Base-by-base conservation (phyloP, 2,113 vertebrate species). In the Poecile atricapillus region DNA sequence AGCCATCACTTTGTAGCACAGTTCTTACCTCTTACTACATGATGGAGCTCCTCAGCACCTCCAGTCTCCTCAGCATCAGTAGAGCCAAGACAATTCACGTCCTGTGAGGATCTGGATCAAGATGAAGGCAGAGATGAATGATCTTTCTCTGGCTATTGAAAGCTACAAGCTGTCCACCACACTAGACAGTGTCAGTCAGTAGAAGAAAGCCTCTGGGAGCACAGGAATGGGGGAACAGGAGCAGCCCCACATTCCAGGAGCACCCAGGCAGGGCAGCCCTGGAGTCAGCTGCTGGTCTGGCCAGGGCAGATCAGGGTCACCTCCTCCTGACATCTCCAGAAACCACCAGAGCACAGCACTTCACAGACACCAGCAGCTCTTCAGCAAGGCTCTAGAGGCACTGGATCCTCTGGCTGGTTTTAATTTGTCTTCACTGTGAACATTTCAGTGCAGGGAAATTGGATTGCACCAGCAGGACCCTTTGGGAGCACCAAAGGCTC, bases 161-260 rank as follows among this genome's bases (percentile, higher is more conserved):
- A 86, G 81, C 8, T 5, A 49, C n/a, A 75, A 43, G 20, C 30
- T 49, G 27, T 17, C 31, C 23, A 28, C n/a, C 39, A 15, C 2
- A 43, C 43, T 43, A 19, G 39, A 37, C 13, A 35, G 21, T 35
- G 13, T 15, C 25, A 53, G 13, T 16, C 15, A 59, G 22, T 3
- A 50, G 13, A 5, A 70, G 31, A 56, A 64, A 46, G 15, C 14
- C 35, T 59, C 22, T 18, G 33, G 39, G n/a, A 87, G 49, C 21
- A 17, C 0, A 1, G n/a, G 20, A 39, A 9, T 33, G 60, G 2
- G 5, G 49, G 30, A 83, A 19, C 19, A 44, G 0, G 44, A 87
- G 59, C 44, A 43, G 49, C 23, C 14, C 30, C 15, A 3, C 5
- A 2, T 28, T 70, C 55, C 70, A 35, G 75, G 23, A 62, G 25